Base-by-base conservation (phyloP, 2,888 invertebrate species). In the Aphodius granarius region DNA sequence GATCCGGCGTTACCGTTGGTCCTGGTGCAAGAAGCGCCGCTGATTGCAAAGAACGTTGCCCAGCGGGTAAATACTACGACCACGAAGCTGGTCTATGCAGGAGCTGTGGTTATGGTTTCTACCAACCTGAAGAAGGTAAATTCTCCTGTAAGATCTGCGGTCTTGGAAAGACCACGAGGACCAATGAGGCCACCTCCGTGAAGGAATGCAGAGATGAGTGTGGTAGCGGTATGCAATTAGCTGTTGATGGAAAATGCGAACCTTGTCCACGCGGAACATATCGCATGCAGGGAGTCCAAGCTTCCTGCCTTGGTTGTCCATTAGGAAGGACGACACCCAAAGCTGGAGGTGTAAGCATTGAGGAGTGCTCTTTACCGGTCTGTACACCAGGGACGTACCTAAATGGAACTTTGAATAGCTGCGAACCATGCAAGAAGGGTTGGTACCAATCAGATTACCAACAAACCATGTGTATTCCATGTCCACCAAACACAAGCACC, bases 91-190 rank as follows among this genome's bases (percentile, higher is more conserved):
- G 96, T 65, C 89, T 96, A 0, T 98, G 98, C 84, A 90, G 95
- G 73, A 94, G 95, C 80, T 98, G 98, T 85, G 97, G 98, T 0
- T 95, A 97, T 84, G 98, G 98, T 1, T 97, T 96, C 84, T 98
- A 94, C 87, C 98, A 97, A 85, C 92, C 97, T 0, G 91, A 92
- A 63, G 97, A 97, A 87, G 97, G 97, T 1, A 94, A 97, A 71
- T 97, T 97, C 88, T 91, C 93, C 0, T 97, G 97, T 84, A 89
- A 94, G 74, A 90, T 97, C 0, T 98, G 98, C 83, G 96, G 96
- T 0, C 89, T 96, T 72, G 97, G 97, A 6, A 95, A 96, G 85
- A 98, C 97, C 0, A 98, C 98, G 0, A 90, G 97, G 72, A 95
- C 95, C 2, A 93, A 93, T 5, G 97, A 97, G 84, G 96, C 97